These are phyloP conservation scores for Leucoptera coffeella DNA, from an alignment of 2,888 invertebrate species.

Conservation along the genomic window DNA sequence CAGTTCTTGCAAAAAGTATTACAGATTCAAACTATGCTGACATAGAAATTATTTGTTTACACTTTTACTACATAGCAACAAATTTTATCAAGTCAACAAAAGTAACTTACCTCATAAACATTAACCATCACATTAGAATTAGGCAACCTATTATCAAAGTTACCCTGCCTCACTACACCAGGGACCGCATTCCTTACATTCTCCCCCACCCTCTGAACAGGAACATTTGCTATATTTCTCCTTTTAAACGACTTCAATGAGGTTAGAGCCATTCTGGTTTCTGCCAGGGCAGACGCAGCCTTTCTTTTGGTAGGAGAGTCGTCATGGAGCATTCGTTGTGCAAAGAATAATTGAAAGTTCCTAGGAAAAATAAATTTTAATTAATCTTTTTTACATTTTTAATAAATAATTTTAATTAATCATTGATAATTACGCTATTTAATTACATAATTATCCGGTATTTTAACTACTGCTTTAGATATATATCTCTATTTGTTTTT, in stretches of 20 bases:
- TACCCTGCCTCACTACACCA: conserved; percentile 45
- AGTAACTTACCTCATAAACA: conserved; percentile 46
- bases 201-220: conserved; percentile 49
- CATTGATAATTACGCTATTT: too few relatives aligned
- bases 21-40: too few relatives aligned
- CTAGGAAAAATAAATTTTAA: conserved; percentile 42
- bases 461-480: too few relatives aligned
- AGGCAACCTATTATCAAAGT: conserved; percentile 22
- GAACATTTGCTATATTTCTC: conserved; percentile 36
- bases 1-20: too few relatives aligned
- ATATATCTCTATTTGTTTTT: too few relatives aligned
- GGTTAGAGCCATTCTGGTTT: conserved; percentile 71
- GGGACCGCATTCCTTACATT: conserved; percentile 44
- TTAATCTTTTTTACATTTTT: too few relatives aligned
- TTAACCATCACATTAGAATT: conserved; percentile 47
- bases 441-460: too few relatives aligned
- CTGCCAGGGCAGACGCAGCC: conserved; percentile 56
- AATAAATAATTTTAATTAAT: too few relatives aligned
- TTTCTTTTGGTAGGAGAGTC: conserved; percentile 51
- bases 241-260: conserved; percentile 65
- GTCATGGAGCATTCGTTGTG: conserved; percentile 61
- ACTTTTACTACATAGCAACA: too few relatives aligned
- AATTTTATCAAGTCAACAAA: too few relatives aligned
- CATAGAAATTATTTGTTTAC: too few relatives aligned
- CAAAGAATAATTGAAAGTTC: conserved; percentile 68